phyloP scores from a whole-genome alignment of 2,888 invertebrate species.

The Congeria kusceri region DNA sequence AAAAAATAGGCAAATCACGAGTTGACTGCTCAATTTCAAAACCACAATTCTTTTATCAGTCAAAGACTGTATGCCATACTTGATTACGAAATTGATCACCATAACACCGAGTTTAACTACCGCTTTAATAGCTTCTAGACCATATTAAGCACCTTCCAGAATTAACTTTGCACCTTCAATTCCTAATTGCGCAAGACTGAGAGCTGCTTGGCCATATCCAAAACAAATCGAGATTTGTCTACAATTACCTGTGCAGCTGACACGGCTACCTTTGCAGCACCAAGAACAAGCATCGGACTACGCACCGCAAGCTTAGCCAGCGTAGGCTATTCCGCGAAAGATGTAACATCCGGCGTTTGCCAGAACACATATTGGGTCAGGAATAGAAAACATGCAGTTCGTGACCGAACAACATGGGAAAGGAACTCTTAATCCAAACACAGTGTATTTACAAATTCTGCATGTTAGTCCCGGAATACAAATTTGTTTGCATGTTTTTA shows the following conservation, averaged over 20 bases:
- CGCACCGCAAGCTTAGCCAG: conserved; percentile 42
- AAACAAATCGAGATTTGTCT: conserved; percentile 50
- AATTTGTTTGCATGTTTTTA: conserved; percentile 16
- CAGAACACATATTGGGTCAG: conserved; percentile 32
- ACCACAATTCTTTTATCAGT: conserved; percentile 56
- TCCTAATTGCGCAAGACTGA: conserved; percentile 49
- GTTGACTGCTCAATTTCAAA: conserved; percentile 50
- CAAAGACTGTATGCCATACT: conserved; percentile 43
- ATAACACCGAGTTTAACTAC: conserved; percentile 22
- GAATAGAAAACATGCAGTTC: conserved; percentile 43
- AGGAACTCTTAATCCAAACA: not conserved
- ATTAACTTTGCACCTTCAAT: conserved; percentile 46
- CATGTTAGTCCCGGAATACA: conserved; percentile 15
- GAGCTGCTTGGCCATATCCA: conserved; percentile 21
- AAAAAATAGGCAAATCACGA: conserved; percentile 37
- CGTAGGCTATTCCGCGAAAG: conserved; percentile 31
- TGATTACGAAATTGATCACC: conserved; percentile 42
- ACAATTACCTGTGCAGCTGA: conserved; percentile 54
- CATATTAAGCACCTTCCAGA: conserved; percentile 44
- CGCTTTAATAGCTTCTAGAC: conserved; percentile 37
- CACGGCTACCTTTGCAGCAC: conserved; percentile 43
- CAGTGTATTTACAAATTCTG: not conserved
- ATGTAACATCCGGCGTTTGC: conserved; percentile 38
- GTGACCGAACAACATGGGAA: conserved; percentile 10
- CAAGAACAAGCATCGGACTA: conserved; percentile 36